Conservation (phyloP, 2,888 invertebrate genomes). For the Drosophila parthenogenetica region DNA sequence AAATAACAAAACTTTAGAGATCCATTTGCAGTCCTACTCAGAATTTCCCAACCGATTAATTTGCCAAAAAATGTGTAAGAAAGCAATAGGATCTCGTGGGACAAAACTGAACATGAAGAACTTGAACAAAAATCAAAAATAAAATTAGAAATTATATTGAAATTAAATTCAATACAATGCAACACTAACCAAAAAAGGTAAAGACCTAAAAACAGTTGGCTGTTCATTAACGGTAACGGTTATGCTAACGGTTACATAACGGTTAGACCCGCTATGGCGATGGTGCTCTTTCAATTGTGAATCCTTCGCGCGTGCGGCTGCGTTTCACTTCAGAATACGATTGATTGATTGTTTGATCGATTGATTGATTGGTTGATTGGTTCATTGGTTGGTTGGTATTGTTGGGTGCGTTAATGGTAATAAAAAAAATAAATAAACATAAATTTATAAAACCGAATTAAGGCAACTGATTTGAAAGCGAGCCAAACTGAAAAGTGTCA, state of each 20-base stretch:
- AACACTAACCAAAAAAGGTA: slow-evolving; percentile 67
- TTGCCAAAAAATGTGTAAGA: not conserved
- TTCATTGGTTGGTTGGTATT: slow-evolving; percentile 45
- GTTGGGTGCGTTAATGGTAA: slow-evolving; percentile 74
- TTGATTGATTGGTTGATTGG: slow-evolving; percentile 42
- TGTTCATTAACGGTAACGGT: slow-evolving; percentile 52
- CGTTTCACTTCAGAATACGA: slow-evolving; percentile 88
- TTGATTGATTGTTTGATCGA: slow-evolving; percentile 44
- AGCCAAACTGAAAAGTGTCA: slow-evolving; percentile 44
- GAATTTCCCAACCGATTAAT: not conserved
- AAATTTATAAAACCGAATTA: slow-evolving; percentile 56
- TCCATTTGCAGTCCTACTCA: slow-evolving; percentile 21
- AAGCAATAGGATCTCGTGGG: slow-evolving; percentile 26
- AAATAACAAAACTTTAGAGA: slow-evolving; percentile 23
- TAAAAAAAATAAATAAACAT: slow-evolving; percentile 57
- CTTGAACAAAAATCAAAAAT: slow-evolving; percentile 44
- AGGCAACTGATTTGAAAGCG: slow-evolving; percentile 64
- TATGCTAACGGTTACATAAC: slow-evolving; percentile 36
- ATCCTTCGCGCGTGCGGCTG: slow-evolving; percentile 91
- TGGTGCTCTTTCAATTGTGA: slow-evolving; percentile 87
- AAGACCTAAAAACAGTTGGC: slow-evolving; percentile 58
- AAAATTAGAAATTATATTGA: slow-evolving; percentile 6
- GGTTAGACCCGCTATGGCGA: slow-evolving; percentile 82
- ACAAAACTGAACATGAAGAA: slow-evolving; percentile 23
- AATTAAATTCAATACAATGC: slow-evolving; percentile 29